Conservation (phyloP, 2,113 vertebrate species). For the Reinhardtius hippoglossoides region DNA sequence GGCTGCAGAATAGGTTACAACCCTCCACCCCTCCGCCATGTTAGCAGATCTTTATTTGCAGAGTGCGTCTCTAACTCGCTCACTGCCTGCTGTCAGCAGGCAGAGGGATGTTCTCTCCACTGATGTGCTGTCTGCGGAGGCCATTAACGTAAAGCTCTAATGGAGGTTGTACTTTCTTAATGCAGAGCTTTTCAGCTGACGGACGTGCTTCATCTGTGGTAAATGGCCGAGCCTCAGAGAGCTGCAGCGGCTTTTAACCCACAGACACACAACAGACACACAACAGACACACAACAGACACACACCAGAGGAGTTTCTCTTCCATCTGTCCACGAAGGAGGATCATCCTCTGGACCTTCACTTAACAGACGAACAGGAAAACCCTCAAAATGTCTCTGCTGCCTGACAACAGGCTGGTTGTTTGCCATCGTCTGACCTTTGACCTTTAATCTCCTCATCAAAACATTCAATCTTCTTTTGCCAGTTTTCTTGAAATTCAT, state of each 20-base stretch:
- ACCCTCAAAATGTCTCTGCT: no score
- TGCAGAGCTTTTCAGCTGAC: not conserved
- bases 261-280: not conserved
- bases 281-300: not conserved
- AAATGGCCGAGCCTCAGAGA: not conserved
- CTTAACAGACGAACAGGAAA: no score
- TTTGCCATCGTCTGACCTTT: not conserved
- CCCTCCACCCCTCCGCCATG: no score
- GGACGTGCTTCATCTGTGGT: not conserved
- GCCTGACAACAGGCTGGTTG: no score
- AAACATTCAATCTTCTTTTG: no score
- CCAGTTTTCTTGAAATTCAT: no score
- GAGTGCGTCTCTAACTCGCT: no score
- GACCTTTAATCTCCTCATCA: not conserved
- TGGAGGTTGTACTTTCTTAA: not conserved
- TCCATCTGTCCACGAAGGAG: no score
- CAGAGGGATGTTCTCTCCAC: not conserved
- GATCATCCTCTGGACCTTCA: no score
- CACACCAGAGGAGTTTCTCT: no score
- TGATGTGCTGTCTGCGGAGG: not conserved
- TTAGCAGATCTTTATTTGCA: not conserved
- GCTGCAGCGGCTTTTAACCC: not conserved
- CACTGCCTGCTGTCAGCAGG: not conserved
- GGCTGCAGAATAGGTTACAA: no score
- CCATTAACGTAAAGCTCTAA: slow-evolving; percentile 1